Conservation (phyloP, 2,888 invertebrate species). For the Labia minor region DNA sequence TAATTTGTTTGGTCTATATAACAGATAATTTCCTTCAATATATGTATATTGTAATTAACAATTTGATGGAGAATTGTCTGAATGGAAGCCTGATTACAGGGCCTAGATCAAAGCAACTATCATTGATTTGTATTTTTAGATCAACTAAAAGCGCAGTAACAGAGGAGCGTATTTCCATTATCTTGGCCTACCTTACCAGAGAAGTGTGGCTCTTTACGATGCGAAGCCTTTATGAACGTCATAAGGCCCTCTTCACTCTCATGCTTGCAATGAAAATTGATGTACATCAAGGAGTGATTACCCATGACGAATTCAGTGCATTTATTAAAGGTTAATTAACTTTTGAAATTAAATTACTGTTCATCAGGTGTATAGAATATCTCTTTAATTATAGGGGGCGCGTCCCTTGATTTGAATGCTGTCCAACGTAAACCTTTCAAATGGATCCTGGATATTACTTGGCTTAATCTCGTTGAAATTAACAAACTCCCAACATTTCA, state of each 20-base stretch:
- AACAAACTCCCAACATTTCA: constrained; percentile 70
- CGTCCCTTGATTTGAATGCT: constrained; percentile 84
- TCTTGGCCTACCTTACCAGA: constrained; percentile 76
- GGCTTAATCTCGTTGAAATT: constrained; percentile 91
- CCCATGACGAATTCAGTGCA: constrained; percentile 84
- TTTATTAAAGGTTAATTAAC: constrained; percentile 66
- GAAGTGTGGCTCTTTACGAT: constrained; percentile 89
- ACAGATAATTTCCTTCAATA: too few relatives aligned
- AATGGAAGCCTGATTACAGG: too few relatives aligned
- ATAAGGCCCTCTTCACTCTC: constrained; percentile 84
- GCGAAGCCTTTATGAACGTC: constrained; percentile 83
- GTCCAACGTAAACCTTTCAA: constrained; percentile 84
- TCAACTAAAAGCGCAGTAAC: constrained; percentile 76
- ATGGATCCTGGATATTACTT: constrained; percentile 93
- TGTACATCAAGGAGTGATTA: constrained; percentile 66
- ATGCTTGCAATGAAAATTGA: constrained; percentile 95
- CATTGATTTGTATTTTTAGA: constrained; percentile 26
- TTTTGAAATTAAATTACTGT: not conserved
- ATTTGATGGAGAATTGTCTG: too few relatives aligned
- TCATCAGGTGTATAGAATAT: not conserved
- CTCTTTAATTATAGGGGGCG: constrained; percentile 50
- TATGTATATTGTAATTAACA: too few relatives aligned
- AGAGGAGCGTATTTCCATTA: constrained; percentile 76
- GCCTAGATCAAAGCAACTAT: too few relatives aligned
- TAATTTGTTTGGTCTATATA: too few relatives aligned